Conservation (phyloP, 2,797 vertebrate species). For the Pangasius krempfi region DNA sequence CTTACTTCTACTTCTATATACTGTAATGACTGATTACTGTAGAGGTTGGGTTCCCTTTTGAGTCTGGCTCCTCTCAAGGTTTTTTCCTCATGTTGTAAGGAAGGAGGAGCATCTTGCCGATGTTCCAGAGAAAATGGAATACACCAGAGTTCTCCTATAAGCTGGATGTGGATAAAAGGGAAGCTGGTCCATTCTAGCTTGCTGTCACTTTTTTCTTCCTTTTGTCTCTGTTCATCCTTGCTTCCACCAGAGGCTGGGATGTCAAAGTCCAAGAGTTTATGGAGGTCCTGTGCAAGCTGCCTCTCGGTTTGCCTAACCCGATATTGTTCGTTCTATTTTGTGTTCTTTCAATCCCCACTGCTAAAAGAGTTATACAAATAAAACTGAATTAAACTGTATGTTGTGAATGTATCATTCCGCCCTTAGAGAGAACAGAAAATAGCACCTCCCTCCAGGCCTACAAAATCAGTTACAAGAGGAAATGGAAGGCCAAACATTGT, state of each 20-base stretch:
- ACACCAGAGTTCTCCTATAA: neutral
- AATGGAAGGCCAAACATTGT: constrained; percentile 17
- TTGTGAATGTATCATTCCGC: neutral
- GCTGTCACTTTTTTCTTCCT: neutral
- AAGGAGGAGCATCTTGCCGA: neutral
- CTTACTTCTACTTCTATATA: neutral
- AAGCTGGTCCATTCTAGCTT: neutral
- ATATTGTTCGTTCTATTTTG: neutral
- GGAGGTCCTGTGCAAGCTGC: neutral
- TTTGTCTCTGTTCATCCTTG: neutral
- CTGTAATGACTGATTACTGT: neutral
- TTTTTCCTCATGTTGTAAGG: neutral
- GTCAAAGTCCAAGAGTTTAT: neutral
- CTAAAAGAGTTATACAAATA: neutral
- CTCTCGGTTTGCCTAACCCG: neutral
- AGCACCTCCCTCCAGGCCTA: neutral
- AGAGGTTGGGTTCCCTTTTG: neutral
- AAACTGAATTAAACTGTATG: neutral
- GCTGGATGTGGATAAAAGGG: neutral
- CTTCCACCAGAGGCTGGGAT: neutral
- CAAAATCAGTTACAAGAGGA: constrained; percentile 17
- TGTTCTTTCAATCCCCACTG: neutral
- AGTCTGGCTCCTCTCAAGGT: neutral
- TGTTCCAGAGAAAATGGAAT: neutral
- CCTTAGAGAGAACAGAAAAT: neutral